Evolutionary conservation across 2,888 invertebrate genomes (phyloP), one percentile per base, ranked within the genome.

Genomic region (Philonicus albiceps): DNA sequence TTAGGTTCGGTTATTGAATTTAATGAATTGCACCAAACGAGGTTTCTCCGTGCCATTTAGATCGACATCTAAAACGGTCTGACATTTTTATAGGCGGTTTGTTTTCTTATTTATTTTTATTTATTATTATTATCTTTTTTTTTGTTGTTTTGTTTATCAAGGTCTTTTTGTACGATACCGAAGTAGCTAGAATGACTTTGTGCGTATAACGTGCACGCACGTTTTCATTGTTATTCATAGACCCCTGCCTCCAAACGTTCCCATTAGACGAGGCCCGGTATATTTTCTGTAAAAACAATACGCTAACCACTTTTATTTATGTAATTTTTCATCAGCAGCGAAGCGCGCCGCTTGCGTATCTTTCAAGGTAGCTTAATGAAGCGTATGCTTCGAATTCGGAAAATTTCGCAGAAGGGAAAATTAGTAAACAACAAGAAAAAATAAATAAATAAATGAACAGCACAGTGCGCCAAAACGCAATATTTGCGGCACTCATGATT

Each of bases 361-460:
- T 78, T 76, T 78, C 78, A 78, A 78, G 78, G 78, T 78, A 27
- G 30, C n/a, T 43, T 49, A 78, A 78, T 78, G 78, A 78, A 78
- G 78, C 78, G 49, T 78, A 78, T 27, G 64, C 8, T 22, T 11
- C 27, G 64, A 22, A 64, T 64, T 64, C 11, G 64, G 64, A 64
- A 64, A 64, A 64, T 64, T 37, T 64, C 27, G 22, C 64, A 27
- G 27, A 64, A 64, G 64, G 64, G 64, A 64, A n/a, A 64, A 64
- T 64, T 64, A 64, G 11, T 64, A 64, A 64, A 64, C 64, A 37
- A 37, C 37, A 37, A 37, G 2, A 49, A 49, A 49, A 49, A 49
- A n/a, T 16, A n/a, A 49, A 49, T 6, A n/a, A 49, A 49, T n/a
- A 49, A 49, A n/a, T 16, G n/a, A 49, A 49, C n/a, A n/a, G 49